phyloP scores from a whole-genome alignment of 2,888 invertebrate genomes.

The Mechanitis messenoides region DNA sequence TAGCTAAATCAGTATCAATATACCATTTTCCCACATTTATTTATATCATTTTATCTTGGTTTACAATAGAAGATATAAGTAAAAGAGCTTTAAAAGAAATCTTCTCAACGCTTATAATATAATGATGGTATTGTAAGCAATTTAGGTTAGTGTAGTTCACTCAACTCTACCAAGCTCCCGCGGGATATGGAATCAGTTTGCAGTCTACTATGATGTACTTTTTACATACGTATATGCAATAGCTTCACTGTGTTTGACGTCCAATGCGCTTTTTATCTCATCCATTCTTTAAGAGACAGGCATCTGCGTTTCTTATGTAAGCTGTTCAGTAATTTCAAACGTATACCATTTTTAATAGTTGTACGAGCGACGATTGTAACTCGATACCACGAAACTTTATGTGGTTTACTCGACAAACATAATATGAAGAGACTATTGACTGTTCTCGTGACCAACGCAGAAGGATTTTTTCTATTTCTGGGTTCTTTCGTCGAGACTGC shows the following conservation, averaged over 20 bases:
- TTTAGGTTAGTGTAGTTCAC: slow-evolving; percentile 70
- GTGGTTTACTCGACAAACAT: slow-evolving; percentile 71
- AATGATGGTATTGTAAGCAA: slow-evolving; percentile 63
- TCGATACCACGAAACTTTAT: slow-evolving; percentile 64
- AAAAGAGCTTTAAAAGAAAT: slow-evolving; percentile 48
- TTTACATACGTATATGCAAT: slow-evolving; percentile 19
- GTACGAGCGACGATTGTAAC: slow-evolving; percentile 50
- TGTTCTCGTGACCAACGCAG: slow-evolving; percentile 65
- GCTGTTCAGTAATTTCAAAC: not conserved
- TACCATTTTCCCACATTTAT: slow-evolving; percentile 15
- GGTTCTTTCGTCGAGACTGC: slow-evolving; percentile 60
- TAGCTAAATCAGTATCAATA: not conserved
- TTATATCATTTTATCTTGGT: slow-evolving; percentile 39
- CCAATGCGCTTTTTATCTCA: slow-evolving; percentile 36
- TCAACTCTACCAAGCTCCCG: slow-evolving; percentile 65
- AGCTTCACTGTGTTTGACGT: slow-evolving; percentile 25
- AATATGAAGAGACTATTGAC: slow-evolving; percentile 76
- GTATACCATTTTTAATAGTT: slow-evolving; percentile 28
- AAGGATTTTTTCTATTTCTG: slow-evolving; percentile 63
- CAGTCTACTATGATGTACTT: slow-evolving; percentile 35
- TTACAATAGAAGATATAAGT: slow-evolving; percentile 45
- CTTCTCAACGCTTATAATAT: slow-evolving; percentile 51
- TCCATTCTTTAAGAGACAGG: not conserved
- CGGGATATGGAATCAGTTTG: slow-evolving; percentile 59
- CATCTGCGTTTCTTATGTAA: slow-evolving; percentile 33